Evolutionary conservation across 2,888 invertebrate genomes (phyloP), one percentile per base, ranked within the genome.

Genomic region (Penaeus monodon): DNA sequence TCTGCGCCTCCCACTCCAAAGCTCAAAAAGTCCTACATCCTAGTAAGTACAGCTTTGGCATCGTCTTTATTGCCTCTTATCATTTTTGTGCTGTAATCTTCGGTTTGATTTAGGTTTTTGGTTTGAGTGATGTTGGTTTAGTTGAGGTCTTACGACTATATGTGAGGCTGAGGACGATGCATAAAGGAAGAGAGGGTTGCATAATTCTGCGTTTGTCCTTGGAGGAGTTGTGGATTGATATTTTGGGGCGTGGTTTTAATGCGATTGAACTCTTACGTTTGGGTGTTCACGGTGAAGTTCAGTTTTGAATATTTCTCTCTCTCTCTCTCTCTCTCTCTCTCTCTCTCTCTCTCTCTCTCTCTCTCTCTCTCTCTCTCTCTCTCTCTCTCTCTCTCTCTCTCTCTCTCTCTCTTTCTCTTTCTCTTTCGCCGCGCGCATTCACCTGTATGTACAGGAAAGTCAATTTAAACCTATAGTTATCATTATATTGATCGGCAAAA

Each of bases 1-100:
- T 99, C 94, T 99, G 99, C 93, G 98, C 99, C 91, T 98, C 98
- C 93, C 99, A 99, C 93, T 99, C 98, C 92, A 98, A 98, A 94
- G 98, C 98, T 90, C 99, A 99, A 94, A 99, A 99, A 94, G 97
- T 99, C 92, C 94, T 99, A 92, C 98, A 98, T 94, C 98, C 98
- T 92, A 98, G 98, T 98, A 94, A 96, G 96, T 95, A 91, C 64
- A 27, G 24, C 38, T 76, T 33, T 80, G 57, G 57, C 3, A 10
- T 10, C 10, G 8, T 44, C 44, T 44, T 44, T 44, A 44, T 44
- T 44, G 44, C 44, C 10, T 44, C 6, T 44, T 44, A 10, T 44
- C 44, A 10, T 44, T 44, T 44, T 44, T 44, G 1, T 1, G 0
- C 44, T 44, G 8, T 44, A 44, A 44, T 44, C 66, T 65, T 49